phyloP scores from a whole-genome alignment of 2,888 invertebrate species.

The Syritta pipiens region DNA sequence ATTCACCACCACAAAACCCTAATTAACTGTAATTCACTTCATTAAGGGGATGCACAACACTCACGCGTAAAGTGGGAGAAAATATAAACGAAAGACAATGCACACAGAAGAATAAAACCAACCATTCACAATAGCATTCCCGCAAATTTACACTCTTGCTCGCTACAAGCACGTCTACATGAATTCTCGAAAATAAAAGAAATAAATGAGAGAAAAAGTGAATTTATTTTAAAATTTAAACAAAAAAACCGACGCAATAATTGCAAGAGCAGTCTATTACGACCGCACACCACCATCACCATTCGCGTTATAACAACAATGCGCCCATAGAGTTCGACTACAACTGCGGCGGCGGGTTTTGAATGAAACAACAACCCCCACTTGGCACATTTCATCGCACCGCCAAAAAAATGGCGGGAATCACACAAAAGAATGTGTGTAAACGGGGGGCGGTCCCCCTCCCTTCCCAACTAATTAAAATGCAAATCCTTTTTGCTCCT shows the following conservation, averaged over 20 bases:
- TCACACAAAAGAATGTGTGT: conserved; percentile 56
- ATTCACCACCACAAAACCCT: conserved; percentile 49
- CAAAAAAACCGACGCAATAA: conserved; percentile 52
- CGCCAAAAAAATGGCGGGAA: conserved; percentile 13
- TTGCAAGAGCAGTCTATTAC: conserved; percentile 34
- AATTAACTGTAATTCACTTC: conserved; percentile 65
- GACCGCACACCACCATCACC: conserved; percentile 19
- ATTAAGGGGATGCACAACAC: conserved; percentile 38
- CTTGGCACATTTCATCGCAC: conserved; percentile 19
- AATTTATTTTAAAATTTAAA: conserved; percentile 53
- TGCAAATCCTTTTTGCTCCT: conserved; percentile 60
- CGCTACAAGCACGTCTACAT: conserved; percentile 15
- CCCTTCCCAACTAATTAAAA: conserved; percentile 59
- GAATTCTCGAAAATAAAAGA: neutral
- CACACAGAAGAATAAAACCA: conserved; percentile 17
- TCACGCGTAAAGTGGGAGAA: conserved; percentile 40
- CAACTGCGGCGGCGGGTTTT: conserved; percentile 50
- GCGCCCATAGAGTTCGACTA: conserved; percentile 43
- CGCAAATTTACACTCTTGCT: conserved; percentile 51
- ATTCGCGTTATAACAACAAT: conserved; percentile 31
- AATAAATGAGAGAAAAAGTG: neutral
- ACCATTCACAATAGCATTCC: conserved; percentile 8
- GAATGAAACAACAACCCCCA: conserved; percentile 41
- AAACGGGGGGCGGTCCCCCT: conserved; percentile 26
- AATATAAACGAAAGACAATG: conserved; percentile 54